Conservation (phyloP, 2,113 vertebrate species). For the Psophia crepitans region DNA sequence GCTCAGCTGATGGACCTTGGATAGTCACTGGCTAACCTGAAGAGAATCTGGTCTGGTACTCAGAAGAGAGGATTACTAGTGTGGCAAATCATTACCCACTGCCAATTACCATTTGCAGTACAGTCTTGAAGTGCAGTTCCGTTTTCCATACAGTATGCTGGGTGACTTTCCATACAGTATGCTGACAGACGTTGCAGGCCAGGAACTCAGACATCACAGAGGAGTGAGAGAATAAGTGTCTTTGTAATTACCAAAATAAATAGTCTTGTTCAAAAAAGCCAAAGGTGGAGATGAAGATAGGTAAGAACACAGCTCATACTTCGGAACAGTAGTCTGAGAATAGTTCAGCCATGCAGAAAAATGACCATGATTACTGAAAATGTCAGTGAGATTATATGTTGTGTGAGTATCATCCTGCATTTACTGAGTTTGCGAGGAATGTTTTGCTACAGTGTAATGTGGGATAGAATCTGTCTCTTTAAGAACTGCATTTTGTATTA, state of each 20-base stretch:
- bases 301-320: not conserved
- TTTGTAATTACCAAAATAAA: conserved; percentile 18
- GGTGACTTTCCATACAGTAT: not conserved
- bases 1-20: not conserved
- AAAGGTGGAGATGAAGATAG: not conserved
- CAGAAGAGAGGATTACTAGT: not conserved
- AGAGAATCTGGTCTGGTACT: not conserved
- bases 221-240: not conserved
- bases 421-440: not conserved
- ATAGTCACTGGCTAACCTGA: not conserved
- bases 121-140: not conserved
- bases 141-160: not conserved
- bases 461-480: not conserved
- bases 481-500: not conserved
- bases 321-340: not conserved
- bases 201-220: not conserved
- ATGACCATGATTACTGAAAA: conserved; percentile 21
- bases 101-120: not conserved
- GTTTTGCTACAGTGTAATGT: not conserved
- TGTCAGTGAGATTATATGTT: not conserved
- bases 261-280: conserved; percentile 17
- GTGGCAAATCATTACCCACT: not conserved
- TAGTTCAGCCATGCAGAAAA: not conserved
- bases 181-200: not conserved
- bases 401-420: not conserved